A percentile compares a stretch with the other conserved stretches of the same genome.
phyloP scores from a whole-genome alignment of 2,888 invertebrate species.

The Caenorhabditis doughertyi region DNA sequence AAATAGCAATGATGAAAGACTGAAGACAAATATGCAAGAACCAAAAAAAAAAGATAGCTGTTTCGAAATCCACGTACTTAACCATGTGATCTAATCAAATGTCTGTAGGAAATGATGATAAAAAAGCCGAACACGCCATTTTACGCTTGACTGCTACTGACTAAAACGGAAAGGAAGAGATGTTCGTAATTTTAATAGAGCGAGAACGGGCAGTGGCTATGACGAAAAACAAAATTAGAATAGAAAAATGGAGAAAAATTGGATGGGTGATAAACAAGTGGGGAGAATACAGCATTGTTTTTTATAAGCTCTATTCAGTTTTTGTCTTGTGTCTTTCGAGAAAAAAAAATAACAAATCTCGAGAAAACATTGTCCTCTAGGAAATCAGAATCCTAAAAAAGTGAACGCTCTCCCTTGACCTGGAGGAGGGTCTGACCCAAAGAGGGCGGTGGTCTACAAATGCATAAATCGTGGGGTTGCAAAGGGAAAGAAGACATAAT shows the following conservation, averaged over 20 bases:
- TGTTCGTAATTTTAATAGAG: slow-evolving; percentile 18
- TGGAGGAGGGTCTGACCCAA: too few species aligned
- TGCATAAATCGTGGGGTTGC: neutral
- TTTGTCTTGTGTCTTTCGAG: too few species aligned
- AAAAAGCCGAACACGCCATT: slow-evolving; percentile 16
- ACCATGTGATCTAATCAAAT: neutral
- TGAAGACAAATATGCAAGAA: too few species aligned
- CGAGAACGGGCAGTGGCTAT: neutral
- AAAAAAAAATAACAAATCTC: too few species aligned
- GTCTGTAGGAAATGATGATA: neutral
- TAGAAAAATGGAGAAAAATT: neutral
- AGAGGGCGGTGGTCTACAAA: too few species aligned
- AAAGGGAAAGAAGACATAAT: neutral
- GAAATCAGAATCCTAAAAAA: too few species aligned
- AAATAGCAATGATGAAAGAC: slow-evolving; percentile 2
- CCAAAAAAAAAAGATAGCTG: too few species aligned
- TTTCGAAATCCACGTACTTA: too few species aligned
- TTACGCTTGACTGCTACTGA: slow-evolving; percentile 9
- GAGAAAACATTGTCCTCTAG: too few species aligned
- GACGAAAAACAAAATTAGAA: slow-evolving; percentile 23
- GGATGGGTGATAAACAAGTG: neutral
- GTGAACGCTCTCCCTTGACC: too few species aligned
- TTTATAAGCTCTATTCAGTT: neutral
- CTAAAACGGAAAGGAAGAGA: neutral
- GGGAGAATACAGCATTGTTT: neutral